Evolutionary conservation across 2,113 vertebrate species (phyloP), one percentile per base, ranked within the genome.

Genomic region (Silurus meridionalis): DNA sequence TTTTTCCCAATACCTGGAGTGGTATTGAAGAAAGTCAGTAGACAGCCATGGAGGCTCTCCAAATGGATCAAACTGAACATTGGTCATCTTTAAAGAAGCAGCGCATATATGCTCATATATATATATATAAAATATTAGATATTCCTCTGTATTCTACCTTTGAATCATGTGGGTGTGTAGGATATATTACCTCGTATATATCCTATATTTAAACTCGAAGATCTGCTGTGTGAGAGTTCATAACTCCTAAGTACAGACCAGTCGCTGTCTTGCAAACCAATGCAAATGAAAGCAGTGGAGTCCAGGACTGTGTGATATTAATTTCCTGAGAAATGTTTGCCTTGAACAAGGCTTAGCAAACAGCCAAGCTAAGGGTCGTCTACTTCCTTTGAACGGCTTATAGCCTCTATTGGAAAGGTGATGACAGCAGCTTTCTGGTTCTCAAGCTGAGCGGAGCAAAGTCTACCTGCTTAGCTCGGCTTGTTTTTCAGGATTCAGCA

Each of bases 221-320:
- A 78, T 77, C 46, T 21, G n/a, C 83, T 53, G 48, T 19, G 58
- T 63, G 60, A 85, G 72, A 52, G 53, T 66, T 46, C 74, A 52
- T 50, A 78, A 21, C 61, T 67, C 13, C 23, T 84, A 74, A 83
- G 75, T 86, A 90, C 50, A 91, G 87, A 91, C 87, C 82, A 83
- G n/a, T 85, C n/a, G 87, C 90, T 91, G 90, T 91, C 91, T 89
- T 86, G 90, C 89, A 79, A 23, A 74, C 87, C 61, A 74, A 78
- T 92, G 83, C 90, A 53, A 91, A 83, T 89, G 84, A 91, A 92
- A 92, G 90, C 89, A 89, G 90, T 91, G 87, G 90, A 88, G 48
- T 66, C 50, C n/a, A 28, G 60, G 87, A 48, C 74, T 85, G 89
- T 93, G 88, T 88, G 92, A 85, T 91, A 92, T 94, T 94, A 53